Evolutionary conservation across 2,888 invertebrate genomes (phyloP), one percentile per base, ranked within the genome.

Genomic region (Unio delphinus): DNA sequence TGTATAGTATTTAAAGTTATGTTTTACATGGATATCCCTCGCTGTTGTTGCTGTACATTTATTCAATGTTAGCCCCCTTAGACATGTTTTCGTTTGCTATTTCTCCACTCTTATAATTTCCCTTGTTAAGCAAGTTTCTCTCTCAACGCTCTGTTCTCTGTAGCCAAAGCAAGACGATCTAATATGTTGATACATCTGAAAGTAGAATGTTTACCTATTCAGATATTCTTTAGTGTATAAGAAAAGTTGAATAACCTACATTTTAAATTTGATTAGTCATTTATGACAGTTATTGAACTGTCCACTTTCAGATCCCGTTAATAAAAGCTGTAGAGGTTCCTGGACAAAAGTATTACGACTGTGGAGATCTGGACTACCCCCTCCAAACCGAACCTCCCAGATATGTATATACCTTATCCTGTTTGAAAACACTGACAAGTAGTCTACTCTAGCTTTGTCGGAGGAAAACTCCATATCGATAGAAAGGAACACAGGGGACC

Each of bases 1-100:
- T 34, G 67, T 74, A 59, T 72, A 74, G 56, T 71, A 69, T 18
- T 61, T 64, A n/a, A 72, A 69, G 6, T 68, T 26, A 45, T 63
- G 59, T 17, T 28, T 64, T 23, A 65, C 67, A 28, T 30, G 18
- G 23, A 5, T 65, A n/a, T 45, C 62, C 60, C 56, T 61, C 4
- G 61, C 55, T 61, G 55, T 61, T 54, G 54, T 62, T 57, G 59
- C 45, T 28, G 26, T 34, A 34, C 55, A 66, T 55, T 57, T 59
- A 58, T 56, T 60, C 55, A 55, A 60, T 34, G 15, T 45, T n/a
- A 15, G 63, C 45, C 20, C 5, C 23, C 28, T 71, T 15, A 20
- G 28, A 45, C 23, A 30, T 55, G 7, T 56, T 26, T 26, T 8
- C 11, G 7, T 45, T 23, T 18, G 20, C 17, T 54, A 64, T 57